Base-by-base conservation (phyloP, 2,888 invertebrate species). In the Drosophila infuscata region DNA sequence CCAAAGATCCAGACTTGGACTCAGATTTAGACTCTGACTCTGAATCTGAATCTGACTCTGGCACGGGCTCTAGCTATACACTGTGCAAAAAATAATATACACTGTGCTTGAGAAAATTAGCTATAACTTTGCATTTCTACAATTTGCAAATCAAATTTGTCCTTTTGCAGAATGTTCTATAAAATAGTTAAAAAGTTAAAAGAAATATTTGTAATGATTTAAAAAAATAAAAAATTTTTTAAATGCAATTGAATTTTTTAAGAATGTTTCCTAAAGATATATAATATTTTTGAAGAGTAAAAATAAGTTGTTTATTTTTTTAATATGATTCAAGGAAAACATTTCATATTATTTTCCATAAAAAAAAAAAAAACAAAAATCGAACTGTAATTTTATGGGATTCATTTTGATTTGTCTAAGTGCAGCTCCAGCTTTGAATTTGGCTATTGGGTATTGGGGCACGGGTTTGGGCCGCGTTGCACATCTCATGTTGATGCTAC, bases 401-500 rank as follows among this genome's bases (percentile, higher is more conserved):
- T 29, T n/a, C 0, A 30, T 49, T 29, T 49, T 15, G 5, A 17
- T 20, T 57, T 57, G 11, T 20, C 3, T 2, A 3, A 43, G 57
- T 57, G 57, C 30, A 9, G 29, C 49, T 57, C 17, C n/a, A 48
- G 41, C 53, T 38, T 41, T 29, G 32, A 29, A 17, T 32, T 43
- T 38, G 51, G 35, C 33, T 56, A 48, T 65, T 54, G 56, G 58
- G 48, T 38, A 57, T 36, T 43, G 69, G 71, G 68, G 76, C 67
- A 64, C 58, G 72, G 64, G 72, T 32, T 59, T 49, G 58, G 38
- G 68, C 74, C 74, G 62, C 51, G 69, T 71, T 64, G 66, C 83
- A 85, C 87, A 88, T 89, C 87, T 89, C 80, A 89, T 88, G 87
- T 88, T 87, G 87, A 87, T 87, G 87, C 85, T 82, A 89, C 87